Percentiles rank a stretch among this genome's conserved stretches.
Conservation (phyloP, 2,797 vertebrate genomes). For the Gymnoscopelus braueri region DNA sequence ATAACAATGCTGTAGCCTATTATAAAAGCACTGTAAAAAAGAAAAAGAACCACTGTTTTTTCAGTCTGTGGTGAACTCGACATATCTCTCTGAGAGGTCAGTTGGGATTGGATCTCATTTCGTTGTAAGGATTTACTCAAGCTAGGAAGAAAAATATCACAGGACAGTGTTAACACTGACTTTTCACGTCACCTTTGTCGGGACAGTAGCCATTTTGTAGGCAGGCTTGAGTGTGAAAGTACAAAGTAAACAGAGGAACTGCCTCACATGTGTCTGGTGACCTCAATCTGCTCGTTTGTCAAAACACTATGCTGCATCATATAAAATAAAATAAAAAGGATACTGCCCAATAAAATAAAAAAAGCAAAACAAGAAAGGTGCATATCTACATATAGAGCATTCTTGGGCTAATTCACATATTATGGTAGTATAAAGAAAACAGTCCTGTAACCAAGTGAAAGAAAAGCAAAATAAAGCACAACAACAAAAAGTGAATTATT, state of each 20-base stretch:
- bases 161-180: slow-evolving; percentile 41
- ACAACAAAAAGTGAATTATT: slow-evolving; percentile 72
- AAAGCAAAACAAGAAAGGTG: slow-evolving; percentile 78
- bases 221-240: slow-evolving; percentile 31
- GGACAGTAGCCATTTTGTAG: slow-evolving; percentile 48
- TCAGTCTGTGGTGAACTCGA: slow-evolving; percentile 29
- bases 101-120: slow-evolving; percentile 20
- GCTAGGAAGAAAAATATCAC: slow-evolving; percentile 38
- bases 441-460: slow-evolving; percentile 84
- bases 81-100: neutral
- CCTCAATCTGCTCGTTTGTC: slow-evolving; percentile 26
- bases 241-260: slow-evolving; percentile 33
- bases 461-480: slow-evolving; percentile 79
- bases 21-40: slow-evolving; percentile 50
- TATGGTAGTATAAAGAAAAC: slow-evolving; percentile 76
- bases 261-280: slow-evolving; percentile 20
- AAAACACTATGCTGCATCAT: slow-evolving; percentile 38
- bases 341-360: slow-evolving; percentile 53
- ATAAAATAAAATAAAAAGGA: slow-evolving; percentile 38
- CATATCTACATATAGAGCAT: slow-evolving; percentile 92
- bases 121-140: slow-evolving; percentile 26
- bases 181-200: slow-evolving; percentile 59
- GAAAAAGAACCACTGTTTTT: slow-evolving; percentile 38
- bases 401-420: slow-evolving; percentile 92
- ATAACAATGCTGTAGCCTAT: too few relatives aligned